Evolutionary conservation across 2,888 invertebrate genomes (phyloP), one percentile per base, ranked within the genome.

Genomic region (Eugnorisma glareosa): DNA sequence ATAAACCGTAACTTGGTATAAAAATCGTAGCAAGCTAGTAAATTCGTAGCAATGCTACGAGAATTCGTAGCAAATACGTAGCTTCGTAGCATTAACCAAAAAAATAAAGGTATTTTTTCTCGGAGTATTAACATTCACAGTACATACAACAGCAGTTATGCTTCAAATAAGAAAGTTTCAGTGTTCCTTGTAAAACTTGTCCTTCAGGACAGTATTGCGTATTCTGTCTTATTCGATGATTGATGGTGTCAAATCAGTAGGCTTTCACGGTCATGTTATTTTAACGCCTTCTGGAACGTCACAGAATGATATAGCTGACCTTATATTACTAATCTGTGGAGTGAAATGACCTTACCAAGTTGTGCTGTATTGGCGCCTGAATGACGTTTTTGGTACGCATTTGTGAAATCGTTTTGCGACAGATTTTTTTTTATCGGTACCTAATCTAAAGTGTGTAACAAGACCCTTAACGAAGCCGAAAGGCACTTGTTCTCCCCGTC

Each of bases 11-110:
- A 24, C 11, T 43, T 11, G 0, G 15, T 35, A 45, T 21, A 67
- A 69, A 80, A 75, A 28, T 64, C 82, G 77, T 75, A 81, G 73
- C 48, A n/a, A 8, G 18, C 61, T 45, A 54, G 61, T 40, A 35
- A 68, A 28, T 54, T 84, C 71, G 82, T 82, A 82, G 85, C 75
- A 54, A 10, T 8, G 72, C 82, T 74, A 82, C 83, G 74, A 73
- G 31, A 61, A 21, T 5, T 82, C 82, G 83, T 83, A 83, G 83
- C 77, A 35, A 13, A 13, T 48, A 43, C 69, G 74, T 75, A 84
- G 67, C 54, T 11, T 21, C 61, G 43, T 43, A 51, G 43, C 35
- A 35, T 57, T 66, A 2, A 37, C 10, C 28, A 67, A 57, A 31
- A 31, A 8, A 31, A 18, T 28, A 0, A 8, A 3, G 57, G 57